Evolutionary conservation across 2,797 vertebrate genomes (phyloP).

Genomic region (Lepilemur septentrionalis): DNA sequence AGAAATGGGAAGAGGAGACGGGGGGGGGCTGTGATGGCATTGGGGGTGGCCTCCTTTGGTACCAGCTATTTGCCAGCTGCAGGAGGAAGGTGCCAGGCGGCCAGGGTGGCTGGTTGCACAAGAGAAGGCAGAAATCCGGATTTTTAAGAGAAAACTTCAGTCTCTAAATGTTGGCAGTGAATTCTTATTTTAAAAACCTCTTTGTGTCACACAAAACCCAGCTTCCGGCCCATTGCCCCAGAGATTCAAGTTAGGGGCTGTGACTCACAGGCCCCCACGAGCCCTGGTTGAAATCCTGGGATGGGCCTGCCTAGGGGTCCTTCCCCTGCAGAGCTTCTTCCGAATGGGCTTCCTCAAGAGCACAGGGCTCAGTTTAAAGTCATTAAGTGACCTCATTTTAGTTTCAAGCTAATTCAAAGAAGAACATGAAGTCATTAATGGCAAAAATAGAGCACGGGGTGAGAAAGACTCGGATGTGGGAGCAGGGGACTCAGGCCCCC

Average conservation of each 20-base stretch:
- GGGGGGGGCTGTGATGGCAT: neutral
- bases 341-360: neutral
- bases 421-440: neutral
- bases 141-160: neutral
- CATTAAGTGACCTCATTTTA: neutral
- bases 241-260: neutral
- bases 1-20: neutral
- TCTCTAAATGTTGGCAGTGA: neutral
- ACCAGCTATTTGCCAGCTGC: neutral
- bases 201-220: neutral
- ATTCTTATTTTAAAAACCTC: neutral
- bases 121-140: neutral
- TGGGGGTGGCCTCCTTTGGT: rapidly evolving
- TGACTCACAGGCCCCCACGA: rapidly evolving
- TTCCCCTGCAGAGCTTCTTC: neutral
- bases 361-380: neutral
- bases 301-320: neutral
- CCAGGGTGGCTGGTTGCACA: neutral
- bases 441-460: neutral
- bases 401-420: neutral
- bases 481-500: neutral
- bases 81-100: neutral
- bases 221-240: neutral
- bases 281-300: neutral
- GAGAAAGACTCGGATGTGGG: neutral